Conservation (phyloP, 1,140 invertebrate species). For the Trichonephila clavata region DNA sequence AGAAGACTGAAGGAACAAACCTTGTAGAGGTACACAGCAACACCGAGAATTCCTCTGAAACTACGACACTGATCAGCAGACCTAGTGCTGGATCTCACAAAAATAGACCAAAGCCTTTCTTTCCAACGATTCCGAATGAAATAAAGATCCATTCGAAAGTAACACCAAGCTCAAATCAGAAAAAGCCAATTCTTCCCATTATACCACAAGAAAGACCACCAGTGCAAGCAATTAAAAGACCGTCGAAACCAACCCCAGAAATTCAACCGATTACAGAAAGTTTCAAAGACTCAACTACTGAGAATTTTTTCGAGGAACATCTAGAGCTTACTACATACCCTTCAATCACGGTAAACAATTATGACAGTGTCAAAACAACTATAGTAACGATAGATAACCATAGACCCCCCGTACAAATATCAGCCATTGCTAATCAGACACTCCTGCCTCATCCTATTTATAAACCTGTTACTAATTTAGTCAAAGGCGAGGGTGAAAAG, state of each 20-base stretch:
- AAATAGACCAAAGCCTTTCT: not conserved
- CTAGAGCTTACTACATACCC: not conserved
- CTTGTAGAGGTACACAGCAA: not conserved
- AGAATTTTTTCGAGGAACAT: not conserved
- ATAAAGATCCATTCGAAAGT: conserved; percentile 1
- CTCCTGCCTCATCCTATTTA: not conserved
- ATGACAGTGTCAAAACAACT: not conserved
- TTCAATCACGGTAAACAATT: not conserved
- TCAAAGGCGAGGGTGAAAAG: not conserved
- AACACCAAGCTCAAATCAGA: not conserved
- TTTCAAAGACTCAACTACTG: not conserved
- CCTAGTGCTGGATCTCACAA: not conserved
- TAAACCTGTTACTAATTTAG: not conserved
- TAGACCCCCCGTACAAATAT: conserved; percentile 7
- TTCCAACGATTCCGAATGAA: not conserved
- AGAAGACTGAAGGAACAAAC: not conserved
- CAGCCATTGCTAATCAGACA: not conserved
- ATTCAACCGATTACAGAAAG: not conserved
- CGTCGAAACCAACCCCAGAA: not conserved
- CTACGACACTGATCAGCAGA: not conserved
- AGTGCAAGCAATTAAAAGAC: not conserved
- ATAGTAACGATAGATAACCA: conserved; percentile 68
- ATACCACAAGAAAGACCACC: not conserved
- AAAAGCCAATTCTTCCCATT: conserved; percentile 36
- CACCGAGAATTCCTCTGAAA: not conserved